Percentiles rank a stretch among this genome's conserved stretches.
Evolutionary conservation across 1,140 invertebrate genomes (phyloP).

Genomic region (Hypothenemus hampei): DNA sequence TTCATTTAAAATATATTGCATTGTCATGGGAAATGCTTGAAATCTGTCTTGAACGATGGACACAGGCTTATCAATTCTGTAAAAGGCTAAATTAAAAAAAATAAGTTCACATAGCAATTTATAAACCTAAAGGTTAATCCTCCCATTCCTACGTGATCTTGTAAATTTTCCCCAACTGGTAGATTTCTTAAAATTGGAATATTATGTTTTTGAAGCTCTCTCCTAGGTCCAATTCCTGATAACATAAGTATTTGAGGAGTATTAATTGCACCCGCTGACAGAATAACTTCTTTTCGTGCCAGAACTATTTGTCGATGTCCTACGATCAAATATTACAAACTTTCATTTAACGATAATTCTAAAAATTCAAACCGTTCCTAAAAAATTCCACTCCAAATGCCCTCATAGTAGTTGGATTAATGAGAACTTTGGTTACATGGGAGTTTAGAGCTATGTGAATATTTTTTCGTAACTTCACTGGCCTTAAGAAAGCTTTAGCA

Average conservation of each 20-base stretch:
- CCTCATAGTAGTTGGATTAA: slow-evolving; percentile 65
- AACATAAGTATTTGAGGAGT: slow-evolving; percentile 80
- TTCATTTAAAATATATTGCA: slow-evolving; percentile 71
- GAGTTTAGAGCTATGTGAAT: slow-evolving; percentile 73
- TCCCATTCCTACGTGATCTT: slow-evolving; percentile 79
- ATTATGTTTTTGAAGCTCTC: slow-evolving; percentile 65
- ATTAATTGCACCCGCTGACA: slow-evolving; percentile 76
- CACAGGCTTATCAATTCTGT: slow-evolving; percentile 68
- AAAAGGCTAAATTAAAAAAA: background rate
- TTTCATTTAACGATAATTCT: background rate
- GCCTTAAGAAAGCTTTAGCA: slow-evolving; percentile 82
- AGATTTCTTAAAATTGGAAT: slow-evolving; percentile 70
- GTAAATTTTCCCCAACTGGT: slow-evolving; percentile 70
- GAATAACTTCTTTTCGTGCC: slow-evolving; percentile 70
- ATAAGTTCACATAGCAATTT: background rate
- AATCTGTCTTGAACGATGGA: slow-evolving; percentile 68
- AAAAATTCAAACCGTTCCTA: slow-evolving; percentile 53
- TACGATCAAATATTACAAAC: background rate
- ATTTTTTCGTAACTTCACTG: slow-evolving; percentile 70
- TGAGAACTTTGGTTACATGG: slow-evolving; percentile 66
- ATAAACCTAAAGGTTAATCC: slow-evolving; percentile 62
- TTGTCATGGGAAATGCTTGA: slow-evolving; percentile 67
- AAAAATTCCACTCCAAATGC: slow-evolving; percentile 72
- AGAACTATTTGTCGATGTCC: slow-evolving; percentile 49
- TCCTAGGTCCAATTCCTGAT: slow-evolving; percentile 76